These are phyloP conservation scores for Callorhinus ursinus DNA, from an alignment of 2,113 vertebrate genomes.

Conservation along the genomic window DNA sequence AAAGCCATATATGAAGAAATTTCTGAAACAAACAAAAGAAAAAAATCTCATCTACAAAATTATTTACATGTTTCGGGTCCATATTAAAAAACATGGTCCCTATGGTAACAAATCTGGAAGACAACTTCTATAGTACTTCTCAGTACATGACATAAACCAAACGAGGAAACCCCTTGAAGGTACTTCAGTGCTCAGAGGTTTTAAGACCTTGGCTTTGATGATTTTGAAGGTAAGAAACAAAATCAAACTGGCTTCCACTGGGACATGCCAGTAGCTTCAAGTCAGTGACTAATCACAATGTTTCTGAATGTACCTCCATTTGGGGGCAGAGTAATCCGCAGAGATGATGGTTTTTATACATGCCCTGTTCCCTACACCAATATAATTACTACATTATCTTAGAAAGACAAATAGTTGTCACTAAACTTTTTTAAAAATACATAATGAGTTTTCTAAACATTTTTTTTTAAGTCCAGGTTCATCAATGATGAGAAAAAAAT, in stretches of 20 bases:
- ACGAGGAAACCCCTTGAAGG: background rate
- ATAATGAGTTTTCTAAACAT: background rate
- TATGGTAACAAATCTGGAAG: background rate
- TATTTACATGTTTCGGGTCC: constrained; percentile 53
- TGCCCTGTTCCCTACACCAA: background rate
- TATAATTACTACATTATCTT: background rate
- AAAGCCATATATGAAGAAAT: constrained; percentile 4
- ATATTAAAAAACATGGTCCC: background rate
- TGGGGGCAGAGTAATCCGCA: background rate
- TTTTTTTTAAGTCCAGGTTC: constrained; percentile 19
- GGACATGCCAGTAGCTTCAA: background rate
- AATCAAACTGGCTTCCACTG: background rate
- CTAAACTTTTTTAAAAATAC: background rate
- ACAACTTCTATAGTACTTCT: background rate
- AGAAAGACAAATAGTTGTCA: background rate
- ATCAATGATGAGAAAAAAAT: background rate
- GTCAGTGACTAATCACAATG: background rate
- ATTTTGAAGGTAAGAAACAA: constrained; percentile 45
- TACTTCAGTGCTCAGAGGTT: background rate
- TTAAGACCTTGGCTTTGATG: background rate
- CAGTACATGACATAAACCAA: background rate
- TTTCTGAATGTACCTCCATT: background rate
- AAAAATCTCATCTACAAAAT: constrained; percentile 36
- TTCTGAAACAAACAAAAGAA: constrained; percentile 24
- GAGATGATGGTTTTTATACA: background rate